These are phyloP conservation scores for Drosophila dunni DNA, from an alignment of 1,140 invertebrate genomes.

Conservation along the genomic window DNA sequence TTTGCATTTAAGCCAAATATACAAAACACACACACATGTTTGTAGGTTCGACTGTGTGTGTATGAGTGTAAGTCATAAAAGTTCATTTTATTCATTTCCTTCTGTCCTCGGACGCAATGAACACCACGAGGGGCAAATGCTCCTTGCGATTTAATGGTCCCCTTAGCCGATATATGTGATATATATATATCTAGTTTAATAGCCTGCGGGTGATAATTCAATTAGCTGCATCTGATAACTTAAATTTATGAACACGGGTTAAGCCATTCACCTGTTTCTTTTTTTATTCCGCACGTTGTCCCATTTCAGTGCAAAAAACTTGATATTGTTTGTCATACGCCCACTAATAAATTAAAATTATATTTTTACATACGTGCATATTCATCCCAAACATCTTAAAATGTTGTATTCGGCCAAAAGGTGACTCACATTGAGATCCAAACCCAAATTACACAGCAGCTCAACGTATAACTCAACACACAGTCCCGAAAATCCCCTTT, in stretches of 20 bases:
- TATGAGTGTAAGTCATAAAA: slow-evolving; percentile 50
- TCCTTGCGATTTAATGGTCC: slow-evolving; percentile 22
- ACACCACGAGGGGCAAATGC: slow-evolving; percentile 3
- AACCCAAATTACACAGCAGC: slow-evolving; percentile 10
- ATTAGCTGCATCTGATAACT: slow-evolving; percentile 61
- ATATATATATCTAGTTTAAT: slow-evolving; percentile 33
- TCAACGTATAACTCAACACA: background rate
- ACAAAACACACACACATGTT: slow-evolving; percentile 19
- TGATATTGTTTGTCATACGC: background rate
- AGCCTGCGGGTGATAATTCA: slow-evolving; percentile 62
- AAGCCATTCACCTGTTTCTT: slow-evolving; percentile 5
- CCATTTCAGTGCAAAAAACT: background rate
- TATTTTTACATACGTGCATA: slow-evolving; percentile 16
- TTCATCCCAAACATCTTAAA: background rate
- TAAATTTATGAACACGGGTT: slow-evolving; percentile 50
- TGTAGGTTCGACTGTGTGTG: slow-evolving; percentile 6
- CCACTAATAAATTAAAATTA: slow-evolving; percentile 1
- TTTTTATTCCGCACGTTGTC: slow-evolving; percentile 2
- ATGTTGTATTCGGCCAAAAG: slow-evolving; percentile 31
- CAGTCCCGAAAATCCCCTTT: slow-evolving; percentile 17
- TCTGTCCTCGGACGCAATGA: slow-evolving; percentile 14
- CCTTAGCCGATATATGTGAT: no score
- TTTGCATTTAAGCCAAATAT: slow-evolving; percentile 51
- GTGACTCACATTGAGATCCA: slow-evolving; percentile 21
- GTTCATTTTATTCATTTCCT: slow-evolving; percentile 65